Percentiles rank a stretch among this genome's conserved stretches.
Evolutionary conservation across 2,797 vertebrate genomes (phyloP).

Genomic region (Diplodus puntazzo): DNA sequence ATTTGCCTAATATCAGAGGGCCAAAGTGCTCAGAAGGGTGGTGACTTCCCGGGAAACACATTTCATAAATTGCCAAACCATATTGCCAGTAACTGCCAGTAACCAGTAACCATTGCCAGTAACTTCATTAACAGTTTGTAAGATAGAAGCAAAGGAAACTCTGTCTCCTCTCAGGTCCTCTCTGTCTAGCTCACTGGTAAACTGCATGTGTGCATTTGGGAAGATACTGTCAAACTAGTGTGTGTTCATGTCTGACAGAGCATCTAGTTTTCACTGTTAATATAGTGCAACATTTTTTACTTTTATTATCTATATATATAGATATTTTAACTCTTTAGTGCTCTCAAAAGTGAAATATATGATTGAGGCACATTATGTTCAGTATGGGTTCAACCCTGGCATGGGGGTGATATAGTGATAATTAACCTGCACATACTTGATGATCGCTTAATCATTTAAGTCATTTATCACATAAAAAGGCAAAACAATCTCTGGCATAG

Average conservation of each 20-base stretch:
- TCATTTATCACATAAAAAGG: no score
- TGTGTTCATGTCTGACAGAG: not conserved
- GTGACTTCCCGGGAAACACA: conserved; percentile 7
- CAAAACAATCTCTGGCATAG: no score
- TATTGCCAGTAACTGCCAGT: conserved; percentile 8
- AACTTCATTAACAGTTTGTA: conserved; percentile 16
- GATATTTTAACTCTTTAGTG: conserved; percentile 2
- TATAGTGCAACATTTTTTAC: not conserved
- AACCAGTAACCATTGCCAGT: no score
- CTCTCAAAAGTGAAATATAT: not conserved
- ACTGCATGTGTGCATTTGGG: not conserved
- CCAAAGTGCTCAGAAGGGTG: not conserved
- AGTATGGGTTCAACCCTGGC: not conserved
- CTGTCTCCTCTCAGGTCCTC: not conserved
- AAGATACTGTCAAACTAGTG: not conserved
- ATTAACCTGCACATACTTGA: no score
- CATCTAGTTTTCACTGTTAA: not conserved
- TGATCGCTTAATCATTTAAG: no score
- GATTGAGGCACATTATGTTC: not conserved
- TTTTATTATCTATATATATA: not conserved
- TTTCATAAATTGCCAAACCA: not conserved
- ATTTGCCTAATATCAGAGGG: not conserved
- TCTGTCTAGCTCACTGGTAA: not conserved
- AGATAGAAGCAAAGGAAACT: not conserved
- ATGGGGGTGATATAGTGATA: no score